These are phyloP conservation scores for Lasioglossum pauxillum DNA, from an alignment of 2,888 invertebrate species.

Conservation along the genomic window DNA sequence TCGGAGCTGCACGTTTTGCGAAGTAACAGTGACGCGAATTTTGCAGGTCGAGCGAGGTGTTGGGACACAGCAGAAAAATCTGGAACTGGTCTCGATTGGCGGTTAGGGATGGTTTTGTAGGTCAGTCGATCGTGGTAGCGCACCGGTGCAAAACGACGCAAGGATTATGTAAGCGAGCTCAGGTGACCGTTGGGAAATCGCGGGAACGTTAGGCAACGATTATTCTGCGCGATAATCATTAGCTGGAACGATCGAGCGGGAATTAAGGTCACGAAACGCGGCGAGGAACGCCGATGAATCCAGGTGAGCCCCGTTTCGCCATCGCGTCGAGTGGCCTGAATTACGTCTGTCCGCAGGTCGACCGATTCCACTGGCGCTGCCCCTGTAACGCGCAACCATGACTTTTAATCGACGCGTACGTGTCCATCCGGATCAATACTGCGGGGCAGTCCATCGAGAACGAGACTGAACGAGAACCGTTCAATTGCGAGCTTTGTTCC, in stretches of 20 bases:
- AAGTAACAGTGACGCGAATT: not conserved
- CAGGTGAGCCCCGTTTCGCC: slow-evolving; percentile 11
- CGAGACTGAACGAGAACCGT: not conserved
- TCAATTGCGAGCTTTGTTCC: not conserved
- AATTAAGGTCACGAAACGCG: slow-evolving; percentile 60
- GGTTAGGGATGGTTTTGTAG: not conserved
- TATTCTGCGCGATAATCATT: slow-evolving; percentile 59
- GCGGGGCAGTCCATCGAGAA: not conserved
- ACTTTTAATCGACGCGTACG: slow-evolving; percentile 3
- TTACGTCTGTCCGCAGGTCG: slow-evolving; percentile 1
- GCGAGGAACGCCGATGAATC: slow-evolving; percentile 34
- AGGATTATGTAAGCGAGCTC: slow-evolving; percentile 70
- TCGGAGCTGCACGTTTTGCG: not conserved
- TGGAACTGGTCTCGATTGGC: not conserved
- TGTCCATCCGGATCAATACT: slow-evolving; percentile 2
- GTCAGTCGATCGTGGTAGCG: slow-evolving; percentile 12
- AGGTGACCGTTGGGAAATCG: slow-evolving; percentile 54
- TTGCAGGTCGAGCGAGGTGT: not conserved
- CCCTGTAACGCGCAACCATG: not conserved
- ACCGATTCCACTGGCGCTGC: slow-evolving; percentile 12
- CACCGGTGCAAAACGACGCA: not conserved
- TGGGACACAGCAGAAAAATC: not conserved
- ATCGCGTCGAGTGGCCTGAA: not conserved
- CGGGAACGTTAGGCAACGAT: slow-evolving; percentile 62
- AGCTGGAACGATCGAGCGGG: slow-evolving; percentile 34